Evolutionary conservation across 2,888 invertebrate genomes (phyloP).

Genomic region (Thecophora atra): DNA sequence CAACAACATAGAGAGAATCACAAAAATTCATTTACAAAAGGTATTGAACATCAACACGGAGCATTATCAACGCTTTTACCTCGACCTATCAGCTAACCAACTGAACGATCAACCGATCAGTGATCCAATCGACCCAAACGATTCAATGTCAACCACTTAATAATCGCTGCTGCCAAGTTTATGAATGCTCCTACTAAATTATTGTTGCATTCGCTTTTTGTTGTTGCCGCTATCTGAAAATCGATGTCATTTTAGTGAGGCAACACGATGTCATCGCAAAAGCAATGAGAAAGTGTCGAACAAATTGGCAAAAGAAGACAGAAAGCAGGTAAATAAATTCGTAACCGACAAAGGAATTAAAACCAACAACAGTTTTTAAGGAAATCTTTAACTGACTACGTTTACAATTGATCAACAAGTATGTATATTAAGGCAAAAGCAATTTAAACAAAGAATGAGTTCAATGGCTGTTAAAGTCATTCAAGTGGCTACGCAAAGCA

Average conservation of each 20-base stretch:
- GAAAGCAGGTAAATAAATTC: background rate
- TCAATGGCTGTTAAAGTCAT: background rate
- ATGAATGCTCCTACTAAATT: background rate
- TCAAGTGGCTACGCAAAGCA: background rate
- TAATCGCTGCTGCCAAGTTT: background rate
- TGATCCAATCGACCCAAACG: background rate
- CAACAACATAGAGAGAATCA: background rate
- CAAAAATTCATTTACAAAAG: background rate
- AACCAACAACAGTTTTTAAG: background rate
- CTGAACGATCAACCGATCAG: conserved; percentile 19
- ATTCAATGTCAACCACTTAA: conserved; percentile 8
- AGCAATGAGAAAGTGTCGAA: background rate
- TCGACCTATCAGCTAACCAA: conserved; percentile 37
- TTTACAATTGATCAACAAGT: background rate
- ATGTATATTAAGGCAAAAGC: background rate
- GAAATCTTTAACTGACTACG: background rate
- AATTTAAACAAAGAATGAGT: background rate
- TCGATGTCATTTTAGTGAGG: background rate
- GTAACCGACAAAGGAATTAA: background rate
- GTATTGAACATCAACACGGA: conserved; percentile 6
- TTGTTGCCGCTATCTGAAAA: background rate
- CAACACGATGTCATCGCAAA: background rate
- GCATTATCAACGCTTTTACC: conserved; percentile 14
- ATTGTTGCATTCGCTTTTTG: background rate
- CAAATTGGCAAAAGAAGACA: background rate